Percentiles rank a stretch among this genome's conserved stretches.
Evolutionary conservation across 2,113 vertebrate species (phyloP).

Genomic region (Zosterops japonicus): DNA sequence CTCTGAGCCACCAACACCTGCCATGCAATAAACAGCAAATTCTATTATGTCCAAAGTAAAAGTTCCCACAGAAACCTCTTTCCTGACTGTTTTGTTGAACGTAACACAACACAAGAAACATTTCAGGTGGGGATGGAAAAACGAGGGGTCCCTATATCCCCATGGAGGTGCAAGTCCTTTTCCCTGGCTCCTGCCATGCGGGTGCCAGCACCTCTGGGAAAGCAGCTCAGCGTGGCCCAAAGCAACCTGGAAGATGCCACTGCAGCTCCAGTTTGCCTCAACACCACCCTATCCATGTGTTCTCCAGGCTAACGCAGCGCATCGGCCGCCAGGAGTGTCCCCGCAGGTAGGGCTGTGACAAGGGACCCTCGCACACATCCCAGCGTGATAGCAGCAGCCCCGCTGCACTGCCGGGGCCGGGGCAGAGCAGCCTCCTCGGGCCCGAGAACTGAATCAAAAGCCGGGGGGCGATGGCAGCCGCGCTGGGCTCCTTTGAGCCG

Average conservation of each 20-base stretch:
- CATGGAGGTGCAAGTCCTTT: background rate
- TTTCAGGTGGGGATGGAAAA: background rate
- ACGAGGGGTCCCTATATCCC: too few species aligned
- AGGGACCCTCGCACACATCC: accelerated
- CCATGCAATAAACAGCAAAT: background rate
- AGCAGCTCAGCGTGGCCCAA: background rate
- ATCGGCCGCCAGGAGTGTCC: accelerated
- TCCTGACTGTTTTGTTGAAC: background rate
- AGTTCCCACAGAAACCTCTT: background rate
- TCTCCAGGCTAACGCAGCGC: accelerated
- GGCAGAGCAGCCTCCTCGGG: background rate
- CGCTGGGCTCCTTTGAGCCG: background rate
- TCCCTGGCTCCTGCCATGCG: background rate
- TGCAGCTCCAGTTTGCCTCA: background rate
- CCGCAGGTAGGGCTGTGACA: background rate
- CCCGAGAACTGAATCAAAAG: background rate
- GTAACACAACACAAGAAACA: background rate
- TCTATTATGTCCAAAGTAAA: background rate
- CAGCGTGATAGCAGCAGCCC: background rate
- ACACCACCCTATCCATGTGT: accelerated
- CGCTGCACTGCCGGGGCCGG: accelerated
- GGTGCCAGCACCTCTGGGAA: background rate
- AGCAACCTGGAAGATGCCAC: background rate
- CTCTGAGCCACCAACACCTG: background rate
- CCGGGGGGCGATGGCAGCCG: background rate